Percentiles rank a stretch among this genome's conserved stretches.
phyloP scores from a whole-genome alignment of 2,797 vertebrate genomes.

The Hydrolagus colliei region DNA sequence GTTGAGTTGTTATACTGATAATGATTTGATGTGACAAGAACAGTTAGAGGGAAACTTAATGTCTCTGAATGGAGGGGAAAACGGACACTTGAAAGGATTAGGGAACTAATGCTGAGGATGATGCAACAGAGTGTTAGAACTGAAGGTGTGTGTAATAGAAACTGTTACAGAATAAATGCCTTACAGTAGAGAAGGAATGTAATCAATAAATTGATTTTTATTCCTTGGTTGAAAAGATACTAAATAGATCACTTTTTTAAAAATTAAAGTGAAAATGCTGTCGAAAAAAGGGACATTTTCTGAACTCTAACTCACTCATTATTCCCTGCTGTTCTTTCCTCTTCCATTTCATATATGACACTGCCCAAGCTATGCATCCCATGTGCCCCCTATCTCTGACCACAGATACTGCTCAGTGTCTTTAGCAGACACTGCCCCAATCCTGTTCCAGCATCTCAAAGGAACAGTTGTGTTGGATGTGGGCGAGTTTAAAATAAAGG shows the following conservation, averaged over 20 bases:
- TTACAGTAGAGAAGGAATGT: background rate
- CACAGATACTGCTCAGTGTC: background rate
- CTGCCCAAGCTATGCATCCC: too few relatives aligned
- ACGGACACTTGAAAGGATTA: background rate
- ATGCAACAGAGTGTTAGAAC: background rate
- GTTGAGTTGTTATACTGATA: too few relatives aligned
- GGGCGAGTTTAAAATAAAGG: constrained; percentile 9
- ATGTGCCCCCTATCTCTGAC: background rate
- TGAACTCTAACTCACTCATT: too few relatives aligned
- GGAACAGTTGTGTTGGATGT: background rate
- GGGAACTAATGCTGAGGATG: background rate
- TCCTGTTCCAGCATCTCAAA: background rate
- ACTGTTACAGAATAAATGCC: background rate
- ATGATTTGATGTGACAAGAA: too few relatives aligned
- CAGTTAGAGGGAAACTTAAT: background rate
- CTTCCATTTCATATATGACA: too few relatives aligned
- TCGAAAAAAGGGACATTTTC: background rate
- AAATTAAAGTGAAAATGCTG: background rate
- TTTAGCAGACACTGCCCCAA: background rate
- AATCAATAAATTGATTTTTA: background rate
- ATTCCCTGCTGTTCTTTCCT: too few relatives aligned
- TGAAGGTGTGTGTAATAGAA: background rate
- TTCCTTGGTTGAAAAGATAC: background rate
- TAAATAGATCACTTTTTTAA: background rate
- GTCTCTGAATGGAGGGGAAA: background rate